Base-by-base conservation (phyloP, 2,888 invertebrate species). In the Galerucella pusilla region DNA sequence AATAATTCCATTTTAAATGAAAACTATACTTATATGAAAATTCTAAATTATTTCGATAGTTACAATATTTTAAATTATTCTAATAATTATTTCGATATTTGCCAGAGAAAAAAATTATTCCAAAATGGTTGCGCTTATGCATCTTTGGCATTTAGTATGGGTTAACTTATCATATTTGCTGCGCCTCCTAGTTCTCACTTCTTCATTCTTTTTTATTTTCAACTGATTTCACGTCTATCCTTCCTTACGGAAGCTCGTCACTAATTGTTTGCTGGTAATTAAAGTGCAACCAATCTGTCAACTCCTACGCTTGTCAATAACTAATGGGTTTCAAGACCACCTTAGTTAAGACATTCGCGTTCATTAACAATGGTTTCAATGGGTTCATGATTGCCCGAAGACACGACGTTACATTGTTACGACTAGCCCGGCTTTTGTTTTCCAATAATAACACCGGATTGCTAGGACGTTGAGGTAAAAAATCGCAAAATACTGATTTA, bases 211-310 rank as follows among this genome's bases (percentile, higher is more conserved):
- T 20, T 20, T 20, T 20, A 9, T 2, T 49, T 49, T 12, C 49
- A 12, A 49, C 14, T 12, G 49, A 49, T 14, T 14, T 49, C 11
- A 4, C 52, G 14, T 6, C 14, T 2, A 7, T 52, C 4, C 28
- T 20, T 52, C 5, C 16, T 25, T 61, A 7, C 61, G 28, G 61
- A 61, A 61, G 61, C 61, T 61, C 28, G 54, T 14, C 45, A 20
- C 63, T 81, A 83, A 83, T 84, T 82, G 82, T 83, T 84, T 82
- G 79, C 74, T 75, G 77, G 80, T 83, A 84, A 85, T 84, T 83
- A 83, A 81, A 80, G 77, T 78, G 76, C 77, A 80, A 20, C 80
- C 81, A 83, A 84, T 83, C 81, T 80, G 83, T 79, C 80, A 81
- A 80, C 83, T 83, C 82, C 84, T 81, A 83, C 83, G 80, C 81